Conservation (phyloP, 2,888 invertebrate species). For the Gisinianus flammeolus region DNA sequence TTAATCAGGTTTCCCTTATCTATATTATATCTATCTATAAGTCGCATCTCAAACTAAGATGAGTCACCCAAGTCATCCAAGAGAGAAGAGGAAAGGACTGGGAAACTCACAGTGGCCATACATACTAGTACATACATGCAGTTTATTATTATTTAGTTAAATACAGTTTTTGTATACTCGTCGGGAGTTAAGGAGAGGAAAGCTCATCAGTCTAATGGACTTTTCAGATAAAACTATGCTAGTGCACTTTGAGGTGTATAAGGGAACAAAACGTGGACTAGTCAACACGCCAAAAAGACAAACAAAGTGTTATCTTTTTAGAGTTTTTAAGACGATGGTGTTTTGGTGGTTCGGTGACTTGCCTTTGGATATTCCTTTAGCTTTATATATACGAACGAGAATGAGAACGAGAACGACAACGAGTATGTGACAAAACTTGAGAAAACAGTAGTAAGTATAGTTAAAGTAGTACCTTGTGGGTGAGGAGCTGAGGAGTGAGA, state of each 20-base stretch:
- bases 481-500: too few relatives aligned
- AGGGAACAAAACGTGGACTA: not conserved
- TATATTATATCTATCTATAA: not conserved
- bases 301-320: constrained; percentile 25
- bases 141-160: not conserved
- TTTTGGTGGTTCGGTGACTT: constrained; percentile 15
- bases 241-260: not conserved
- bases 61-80: not conserved
- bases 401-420: not conserved
- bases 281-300: constrained; percentile 30
- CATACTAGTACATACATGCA: not conserved
- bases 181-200: constrained; percentile 13
- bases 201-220: constrained; percentile 43
- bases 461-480: not conserved
- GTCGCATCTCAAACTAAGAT: not conserved
- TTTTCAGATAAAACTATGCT: constrained; percentile 29
- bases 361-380: not conserved
- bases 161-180: not conserved
- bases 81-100: not conserved
- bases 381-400: not conserved
- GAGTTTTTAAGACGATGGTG: not conserved
- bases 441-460: not conserved
- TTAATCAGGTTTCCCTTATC: not conserved
- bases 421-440: not conserved
- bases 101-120: not conserved